Base-by-base conservation (phyloP, 2,888 invertebrate species). In the Euclidia mi region DNA sequence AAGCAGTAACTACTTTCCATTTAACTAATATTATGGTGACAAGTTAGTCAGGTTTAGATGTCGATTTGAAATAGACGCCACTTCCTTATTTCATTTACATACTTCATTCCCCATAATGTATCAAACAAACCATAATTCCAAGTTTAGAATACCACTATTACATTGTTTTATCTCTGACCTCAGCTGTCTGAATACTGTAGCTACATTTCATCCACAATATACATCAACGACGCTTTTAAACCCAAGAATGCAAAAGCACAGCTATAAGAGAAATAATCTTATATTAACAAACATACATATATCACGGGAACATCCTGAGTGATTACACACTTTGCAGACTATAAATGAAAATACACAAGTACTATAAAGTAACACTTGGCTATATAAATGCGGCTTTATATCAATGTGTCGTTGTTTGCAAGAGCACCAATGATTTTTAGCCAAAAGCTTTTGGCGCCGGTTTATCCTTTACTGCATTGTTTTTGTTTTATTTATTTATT, bases 401-500 rank as follows among this genome's bases (percentile, higher is more conserved):
- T 48, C 40, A 74, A 35, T 53, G 47, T 69, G 53, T 10, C 51
- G 18, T 48, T 34, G 47, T 70, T 70, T 75, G 75, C 69, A 70
- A 71, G 47, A n/a, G 7, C 28, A 31, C 48, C 61, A 56, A 70
- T 47, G 53, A 70, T 65, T 70, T 49, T 70, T 52, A 52, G 69
- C 75, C 75, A 74, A 70, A 69, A 74, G 56, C 28, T 52, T 65
- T 70, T 70, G 71, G 75, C 69, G 14, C 25, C 25, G 46, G 34
- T 51, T 70, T 56, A 59, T 65, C 44, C 71, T 42, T 15, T 32
- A 35, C 49, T 47, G n/a, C n/a, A n/a, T n/a, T n/a, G n/a, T n/a
- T n/a, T n/a, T n/a, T n/a, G n/a, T n/a, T n/a, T n/a, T n/a, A n/a
- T n/a, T n/a, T n/a, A n/a, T n/a, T n/a, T n/a, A n/a, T n/a, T n/a